Conservation (phyloP, 2,797 vertebrate genomes). For the Thalassophryne amazonica region DNA sequence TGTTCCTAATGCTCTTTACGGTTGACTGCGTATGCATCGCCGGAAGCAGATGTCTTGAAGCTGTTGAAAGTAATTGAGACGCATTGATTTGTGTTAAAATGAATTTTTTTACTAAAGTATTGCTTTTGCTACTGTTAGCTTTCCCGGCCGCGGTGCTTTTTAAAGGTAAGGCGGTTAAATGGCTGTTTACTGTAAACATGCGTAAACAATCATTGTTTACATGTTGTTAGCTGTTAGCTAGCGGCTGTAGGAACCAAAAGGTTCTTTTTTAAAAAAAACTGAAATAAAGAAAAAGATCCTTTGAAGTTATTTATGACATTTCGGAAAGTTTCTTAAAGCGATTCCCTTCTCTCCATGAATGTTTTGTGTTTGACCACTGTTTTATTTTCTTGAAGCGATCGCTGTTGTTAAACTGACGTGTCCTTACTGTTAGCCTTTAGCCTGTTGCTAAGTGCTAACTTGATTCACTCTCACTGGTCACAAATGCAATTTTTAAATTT, state of each 20-base stretch:
- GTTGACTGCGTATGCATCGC: constrained; percentile 30
- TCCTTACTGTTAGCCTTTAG: constrained; percentile 63
- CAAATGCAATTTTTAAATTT: too few relatives aligned
- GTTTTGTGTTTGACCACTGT: too few relatives aligned
- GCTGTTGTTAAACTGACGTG: constrained; percentile 73
- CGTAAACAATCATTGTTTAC: accelerated
- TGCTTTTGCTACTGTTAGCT: constrained; percentile 67
- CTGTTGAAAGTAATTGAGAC: constrained; percentile 40
- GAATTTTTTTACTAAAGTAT: constrained; percentile 68
- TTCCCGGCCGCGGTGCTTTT: constrained; percentile 66
- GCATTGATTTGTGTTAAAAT: constrained; percentile 49
- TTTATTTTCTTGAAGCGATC: too few relatives aligned
- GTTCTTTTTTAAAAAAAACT: too few relatives aligned
- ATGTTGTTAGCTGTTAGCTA: background rate
- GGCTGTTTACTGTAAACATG: accelerated
- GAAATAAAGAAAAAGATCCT: too few relatives aligned
- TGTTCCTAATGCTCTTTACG: too few relatives aligned
- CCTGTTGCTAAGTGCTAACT: constrained; percentile 9
- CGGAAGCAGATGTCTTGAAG: too few relatives aligned
- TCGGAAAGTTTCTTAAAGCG: too few relatives aligned
- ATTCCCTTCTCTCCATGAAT: too few relatives aligned
- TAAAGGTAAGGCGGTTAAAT: constrained; percentile 42
- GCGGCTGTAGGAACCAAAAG: too few relatives aligned
- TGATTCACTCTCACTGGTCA: background rate
- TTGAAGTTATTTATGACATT: too few relatives aligned